Percentiles rank a stretch among this genome's conserved stretches.
Conservation (phyloP, 2,113 vertebrate species). For the Butorides virescens region DNA sequence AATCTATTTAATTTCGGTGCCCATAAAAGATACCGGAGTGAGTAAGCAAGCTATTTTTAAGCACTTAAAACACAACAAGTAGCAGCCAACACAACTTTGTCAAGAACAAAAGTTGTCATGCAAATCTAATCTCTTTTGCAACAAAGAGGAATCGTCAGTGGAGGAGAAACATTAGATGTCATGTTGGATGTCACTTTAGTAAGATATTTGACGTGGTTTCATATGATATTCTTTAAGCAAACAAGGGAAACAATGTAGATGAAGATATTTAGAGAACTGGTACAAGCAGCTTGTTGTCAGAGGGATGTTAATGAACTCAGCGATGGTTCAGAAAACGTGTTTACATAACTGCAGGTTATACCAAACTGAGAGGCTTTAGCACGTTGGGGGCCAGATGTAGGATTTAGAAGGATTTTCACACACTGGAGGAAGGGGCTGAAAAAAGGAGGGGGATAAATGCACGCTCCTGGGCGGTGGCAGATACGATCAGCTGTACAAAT, state of each 20-base stretch:
- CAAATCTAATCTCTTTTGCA: not conserved
- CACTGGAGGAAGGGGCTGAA: not conserved
- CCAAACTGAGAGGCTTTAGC: not conserved
- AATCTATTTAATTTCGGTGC: not conserved
- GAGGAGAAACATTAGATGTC: not conserved
- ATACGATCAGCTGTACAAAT: not conserved
- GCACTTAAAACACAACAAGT: not conserved
- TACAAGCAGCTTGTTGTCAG: not conserved
- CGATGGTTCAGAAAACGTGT: not conserved
- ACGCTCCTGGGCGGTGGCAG: not conserved
- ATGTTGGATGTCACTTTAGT: not conserved
- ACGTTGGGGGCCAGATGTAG: not conserved
- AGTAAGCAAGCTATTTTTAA: not conserved
- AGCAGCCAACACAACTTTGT: not conserved
- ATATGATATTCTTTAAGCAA: not conserved
- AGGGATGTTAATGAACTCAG: not conserved
- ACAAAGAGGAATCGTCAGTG: not conserved
- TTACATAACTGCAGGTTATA: not conserved
- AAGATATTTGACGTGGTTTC: not conserved
- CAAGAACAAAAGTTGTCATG: conserved; percentile 3
- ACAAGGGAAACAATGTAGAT: not conserved
- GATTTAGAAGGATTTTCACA: not conserved
- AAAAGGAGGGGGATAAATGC: not conserved
- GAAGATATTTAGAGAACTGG: not conserved
- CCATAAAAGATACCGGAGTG: not conserved